A percentile compares a stretch with the other conserved stretches of the same genome.
Evolutionary conservation across 2,797 vertebrate species (phyloP).

Genomic region (Epinephelus awoara): DNA sequence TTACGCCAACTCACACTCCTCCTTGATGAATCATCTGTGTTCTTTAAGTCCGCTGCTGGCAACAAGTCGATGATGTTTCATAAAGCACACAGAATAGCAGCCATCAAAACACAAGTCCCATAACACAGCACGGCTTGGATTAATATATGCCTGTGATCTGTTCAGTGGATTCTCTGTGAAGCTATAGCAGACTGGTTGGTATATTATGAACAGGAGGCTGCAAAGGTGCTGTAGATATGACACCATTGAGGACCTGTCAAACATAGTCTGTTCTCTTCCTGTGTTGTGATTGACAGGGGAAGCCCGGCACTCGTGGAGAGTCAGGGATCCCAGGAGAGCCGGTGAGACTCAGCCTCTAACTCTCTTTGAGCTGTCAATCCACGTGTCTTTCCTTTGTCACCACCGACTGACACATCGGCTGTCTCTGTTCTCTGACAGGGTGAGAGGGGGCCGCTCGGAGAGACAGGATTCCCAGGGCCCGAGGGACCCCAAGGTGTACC

Average conservation of each 20-base stretch:
- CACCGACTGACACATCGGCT: conserved; percentile 67
- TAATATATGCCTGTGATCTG: conserved; percentile 21
- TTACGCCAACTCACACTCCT: conserved; percentile 14
- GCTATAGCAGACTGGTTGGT: conserved; percentile 28
- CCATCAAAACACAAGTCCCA: conserved; percentile 25
- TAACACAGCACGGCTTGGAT: neutral
- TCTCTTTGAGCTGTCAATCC: conserved; percentile 84
- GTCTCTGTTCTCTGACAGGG: conserved; percentile 87
- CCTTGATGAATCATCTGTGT: conserved; percentile 46
- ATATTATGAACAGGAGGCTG: conserved; percentile 56
- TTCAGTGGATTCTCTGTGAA: conserved; percentile 30
- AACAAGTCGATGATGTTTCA: conserved; percentile 44
- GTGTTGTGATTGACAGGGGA: conserved; percentile 90
- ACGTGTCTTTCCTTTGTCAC: conserved; percentile 77
- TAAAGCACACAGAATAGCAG: conserved; percentile 39
- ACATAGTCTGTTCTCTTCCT: conserved; percentile 61
- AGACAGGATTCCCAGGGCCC: conserved; percentile 95
- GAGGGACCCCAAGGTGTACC: conserved; percentile 94
- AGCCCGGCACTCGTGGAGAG: conserved; percentile 90
- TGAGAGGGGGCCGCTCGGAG: conserved; percentile 94
- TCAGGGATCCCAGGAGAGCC: conserved; percentile 93
- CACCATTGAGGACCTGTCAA: conserved; percentile 74
- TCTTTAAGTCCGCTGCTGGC: conserved; percentile 54
- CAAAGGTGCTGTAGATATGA: conserved; percentile 63
- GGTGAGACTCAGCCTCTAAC: conserved; percentile 88